phyloP scores from a whole-genome alignment of 2,797 vertebrate species.

The Xiphophorus birchmanni region DNA sequence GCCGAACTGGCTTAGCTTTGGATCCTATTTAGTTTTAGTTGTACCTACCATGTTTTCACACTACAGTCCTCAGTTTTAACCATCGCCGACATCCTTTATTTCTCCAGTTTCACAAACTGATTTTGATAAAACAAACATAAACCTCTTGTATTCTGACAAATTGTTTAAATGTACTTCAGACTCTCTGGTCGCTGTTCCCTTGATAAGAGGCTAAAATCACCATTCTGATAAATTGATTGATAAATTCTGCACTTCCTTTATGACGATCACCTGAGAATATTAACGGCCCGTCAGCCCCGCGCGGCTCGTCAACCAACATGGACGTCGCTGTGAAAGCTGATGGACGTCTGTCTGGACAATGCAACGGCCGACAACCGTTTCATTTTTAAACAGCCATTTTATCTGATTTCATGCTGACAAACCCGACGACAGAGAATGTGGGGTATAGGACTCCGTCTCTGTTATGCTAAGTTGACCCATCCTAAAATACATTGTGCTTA shows the following conservation, averaged over 20 bases:
- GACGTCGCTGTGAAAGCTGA: neutral
- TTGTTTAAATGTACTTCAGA: neutral
- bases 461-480: slow-evolving; percentile 42
- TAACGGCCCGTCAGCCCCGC: neutral
- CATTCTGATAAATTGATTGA: too few relatives aligned
- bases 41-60: neutral
- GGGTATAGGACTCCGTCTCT: slow-evolving; percentile 24
- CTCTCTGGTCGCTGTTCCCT: neutral
- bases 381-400: slow-evolving; percentile 5
- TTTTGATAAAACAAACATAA: neutral
- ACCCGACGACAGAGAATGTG: slow-evolving; percentile 18
- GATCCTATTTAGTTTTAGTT: neutral
- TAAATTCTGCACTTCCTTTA: neutral
- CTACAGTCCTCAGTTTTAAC: neutral
- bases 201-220: neutral
- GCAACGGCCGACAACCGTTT: slow-evolving; percentile 11
- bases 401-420: slow-evolving; percentile 29
- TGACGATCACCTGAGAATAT: slow-evolving; percentile 41
- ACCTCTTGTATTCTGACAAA: neutral
- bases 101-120: neutral
- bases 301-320: neutral
- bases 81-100: neutral
- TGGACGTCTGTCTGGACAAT: neutral
- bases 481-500: slow-evolving; percentile 80
- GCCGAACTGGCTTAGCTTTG: neutral